Evolutionary conservation across 2,888 invertebrate species (phyloP), one percentile per base, ranked within the genome.

Genomic region (Sacculina carcini): DNA sequence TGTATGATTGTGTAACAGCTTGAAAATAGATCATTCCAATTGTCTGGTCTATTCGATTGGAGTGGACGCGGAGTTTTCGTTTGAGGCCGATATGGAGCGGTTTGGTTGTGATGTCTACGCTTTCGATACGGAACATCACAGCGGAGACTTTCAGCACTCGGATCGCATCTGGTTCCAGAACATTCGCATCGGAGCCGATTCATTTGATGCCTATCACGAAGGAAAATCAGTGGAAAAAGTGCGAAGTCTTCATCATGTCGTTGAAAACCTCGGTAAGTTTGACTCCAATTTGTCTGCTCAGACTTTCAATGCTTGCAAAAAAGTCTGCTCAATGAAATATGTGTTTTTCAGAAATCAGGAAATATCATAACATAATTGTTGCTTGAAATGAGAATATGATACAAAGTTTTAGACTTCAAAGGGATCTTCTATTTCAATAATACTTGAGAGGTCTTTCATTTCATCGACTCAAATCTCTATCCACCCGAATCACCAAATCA

Each of bases 91-190:
- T 19, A 28, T 44, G 44, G 44, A 44, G 19, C 28, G 44, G 16
- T 19, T 44, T 7, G 44, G 44, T 10, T 44, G 44, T 19, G 44
- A 44, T 2, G 44, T 44, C 28, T 44, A 28, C 44, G 44, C 44
- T 1, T 44, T 44, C 44, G 44, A 44, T 29, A 44, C 44, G 3
- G 9, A 10, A 7, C 28, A 44, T 2, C n/a, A 9, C 7, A 19
- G 16, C 2, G 19, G 29, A 5, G 44, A 44, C 28, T 29, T 28
- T 29, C 44, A 28, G 44, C 26, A 29, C 16, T 28, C 28, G 16
- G n/a, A 14, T 10, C 28, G 44, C 19, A 28, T 44, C 44, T 44
- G 44, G 44, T 44, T 44, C 44, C 44, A 44, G 44, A 44, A 44
- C 44, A 14, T 44, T 19, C 44, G 44, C 44, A 26, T 44, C 28